These are phyloP conservation scores for Pherbina coryleti DNA, from an alignment of 2,888 invertebrate species.

Conservation along the genomic window DNA sequence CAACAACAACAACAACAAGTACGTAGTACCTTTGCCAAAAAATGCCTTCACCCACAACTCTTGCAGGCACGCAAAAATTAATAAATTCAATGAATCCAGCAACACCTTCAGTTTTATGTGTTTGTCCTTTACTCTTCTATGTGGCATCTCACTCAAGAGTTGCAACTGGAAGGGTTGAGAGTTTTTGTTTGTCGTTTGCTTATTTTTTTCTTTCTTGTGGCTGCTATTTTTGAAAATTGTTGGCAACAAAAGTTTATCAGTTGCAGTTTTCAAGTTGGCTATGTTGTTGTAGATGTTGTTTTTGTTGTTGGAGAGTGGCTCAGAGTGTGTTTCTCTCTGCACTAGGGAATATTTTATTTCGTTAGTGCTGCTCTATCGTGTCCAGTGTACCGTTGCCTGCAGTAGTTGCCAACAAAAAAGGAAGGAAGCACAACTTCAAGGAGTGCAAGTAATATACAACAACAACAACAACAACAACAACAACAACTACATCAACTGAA, in stretches of 20 bases:
- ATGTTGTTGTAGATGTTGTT: not conserved
- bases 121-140: too few species aligned
- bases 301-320: not conserved
- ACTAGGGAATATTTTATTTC: conserved; percentile 13
- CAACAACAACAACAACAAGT: too few species aligned
- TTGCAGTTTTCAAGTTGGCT: conserved; percentile 12
- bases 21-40: too few species aligned
- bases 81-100: not conserved
- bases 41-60: too few species aligned
- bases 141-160: not conserved
- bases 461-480: not conserved
- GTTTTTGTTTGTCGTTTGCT: not conserved
- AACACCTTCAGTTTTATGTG: not conserved
- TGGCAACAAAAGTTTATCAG: conserved; percentile 32
- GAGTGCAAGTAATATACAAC: not conserved
- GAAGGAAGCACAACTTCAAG: not conserved
- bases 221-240: not conserved
- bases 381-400: conserved; percentile 9
- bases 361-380: conserved; percentile 15
- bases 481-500: not conserved
- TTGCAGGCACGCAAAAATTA: not conserved
- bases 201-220: not conserved
- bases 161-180: not conserved
- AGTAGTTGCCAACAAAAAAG: not conserved
- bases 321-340: not conserved